Conservation (phyloP, 2,797 vertebrate genomes). For the Echeneis naucrates region DNA sequence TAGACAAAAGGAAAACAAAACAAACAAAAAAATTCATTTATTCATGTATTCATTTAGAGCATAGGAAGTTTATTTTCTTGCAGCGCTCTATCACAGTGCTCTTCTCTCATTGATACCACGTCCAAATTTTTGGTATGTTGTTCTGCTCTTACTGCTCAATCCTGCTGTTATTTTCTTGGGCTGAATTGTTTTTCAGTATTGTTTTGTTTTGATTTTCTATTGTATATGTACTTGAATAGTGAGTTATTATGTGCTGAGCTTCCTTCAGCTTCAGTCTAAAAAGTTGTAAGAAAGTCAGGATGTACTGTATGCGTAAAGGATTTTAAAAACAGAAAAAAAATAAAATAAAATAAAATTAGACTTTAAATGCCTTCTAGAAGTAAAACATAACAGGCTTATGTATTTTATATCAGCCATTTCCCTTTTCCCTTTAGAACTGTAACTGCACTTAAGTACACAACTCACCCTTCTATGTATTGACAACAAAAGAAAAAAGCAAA, state of each 20-base stretch:
- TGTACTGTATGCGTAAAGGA: not conserved
- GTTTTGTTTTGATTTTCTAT: slow-evolving; percentile 16
- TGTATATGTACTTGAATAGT: slow-evolving; percentile 19
- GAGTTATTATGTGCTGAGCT: slow-evolving; percentile 26
- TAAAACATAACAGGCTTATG: not conserved
- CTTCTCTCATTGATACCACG: not conserved
- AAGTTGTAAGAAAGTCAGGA: not conserved
- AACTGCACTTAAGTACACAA: not conserved
- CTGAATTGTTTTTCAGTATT: slow-evolving; percentile 13
- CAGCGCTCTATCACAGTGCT: not conserved
- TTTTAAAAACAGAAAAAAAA: not conserved
- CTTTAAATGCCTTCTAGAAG: slow-evolving; percentile 15
- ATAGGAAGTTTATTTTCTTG: not conserved
- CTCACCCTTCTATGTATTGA: not conserved
- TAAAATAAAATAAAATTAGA: too few relatives aligned
- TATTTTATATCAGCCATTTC: not conserved
- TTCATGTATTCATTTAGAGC: too few relatives aligned
- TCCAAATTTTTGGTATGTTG: slow-evolving; percentile 21
- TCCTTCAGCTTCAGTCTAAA: slow-evolving; percentile 11
- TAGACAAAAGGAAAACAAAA: not conserved
- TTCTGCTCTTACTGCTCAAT: slow-evolving; percentile 13
- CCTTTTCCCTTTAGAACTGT: slow-evolving; percentile 5
- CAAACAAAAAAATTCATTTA: not conserved
- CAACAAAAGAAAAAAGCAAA: not conserved
- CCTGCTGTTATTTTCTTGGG: slow-evolving; percentile 7